Evolutionary conservation across 2,888 invertebrate species (phyloP), one percentile per base, ranked within the genome.

Genomic region (Chloroclysta siterata): DNA sequence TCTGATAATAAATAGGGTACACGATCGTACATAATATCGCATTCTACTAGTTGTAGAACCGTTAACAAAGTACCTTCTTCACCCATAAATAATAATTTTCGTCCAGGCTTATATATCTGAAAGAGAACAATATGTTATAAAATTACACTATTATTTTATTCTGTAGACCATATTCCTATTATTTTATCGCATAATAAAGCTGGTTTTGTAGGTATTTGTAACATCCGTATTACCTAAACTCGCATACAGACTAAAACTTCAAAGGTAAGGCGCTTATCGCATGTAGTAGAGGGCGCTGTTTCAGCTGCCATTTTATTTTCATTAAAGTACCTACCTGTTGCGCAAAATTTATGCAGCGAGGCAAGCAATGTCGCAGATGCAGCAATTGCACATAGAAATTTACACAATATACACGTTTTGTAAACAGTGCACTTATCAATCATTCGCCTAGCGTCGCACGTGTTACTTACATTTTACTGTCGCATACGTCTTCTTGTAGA

Each of bases 111-210:
- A 50, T 48, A 52, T 10, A 66, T 63, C 60, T 60, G 60, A 63
- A 63, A 60, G 36, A 63, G 47, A 60, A 63, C 41, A 63, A 63
- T 46, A 46, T 46, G n/a, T 53, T 50, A n/a, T n/a, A 54, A 41
- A 55, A 29, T 47, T 36, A 44, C 36, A 13, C 15, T 17, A 14
- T 17, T 46, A 10, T 17, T 46, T 11, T 4, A 4, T 44, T 44
- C 15, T 8, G 11, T 11, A 11, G 36, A 39, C 8, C 0, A 33
- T 8, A 33, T 6, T 22, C 3, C 22, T 22, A 2, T 22, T 3
- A 22, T 22, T 22, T 22, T 22, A 22, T 22, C 36, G 10, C 36
- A 8, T 36, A 39, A 39, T 39, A 11, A 39, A 4, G 11, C 8
- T 39, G 36, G 36, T n/a, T n/a, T n/a, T n/a, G n/a, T n/a, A n/a